Evolutionary conservation across 2,888 invertebrate genomes (phyloP).

Genomic region (Strigamia crassipes): DNA sequence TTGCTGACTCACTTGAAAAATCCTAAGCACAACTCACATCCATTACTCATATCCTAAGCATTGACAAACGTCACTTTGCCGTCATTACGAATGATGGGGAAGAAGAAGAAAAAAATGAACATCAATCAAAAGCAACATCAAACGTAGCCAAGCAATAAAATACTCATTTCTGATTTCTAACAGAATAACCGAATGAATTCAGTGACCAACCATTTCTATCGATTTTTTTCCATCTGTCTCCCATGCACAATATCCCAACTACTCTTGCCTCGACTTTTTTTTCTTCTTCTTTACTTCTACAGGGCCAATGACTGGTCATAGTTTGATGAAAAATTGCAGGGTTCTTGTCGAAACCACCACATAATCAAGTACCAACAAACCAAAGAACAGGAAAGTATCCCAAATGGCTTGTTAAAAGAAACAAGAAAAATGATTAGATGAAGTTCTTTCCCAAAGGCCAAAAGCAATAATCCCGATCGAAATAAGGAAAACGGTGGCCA

Average conservation of each 20-base stretch:
- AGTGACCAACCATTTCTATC: conserved; percentile 20
- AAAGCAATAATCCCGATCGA: background rate
- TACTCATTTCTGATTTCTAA: conserved; percentile 42
- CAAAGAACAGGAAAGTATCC: conserved; percentile 14
- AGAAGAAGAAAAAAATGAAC: conserved; percentile 15
- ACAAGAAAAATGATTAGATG: background rate
- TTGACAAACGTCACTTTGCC: conserved; percentile 40
- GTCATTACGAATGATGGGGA: conserved; percentile 36
- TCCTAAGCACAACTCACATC: conserved; percentile 40
- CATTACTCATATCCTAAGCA: conserved; percentile 39
- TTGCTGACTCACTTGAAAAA: conserved; percentile 41
- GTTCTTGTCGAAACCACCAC: background rate
- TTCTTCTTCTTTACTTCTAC: background rate
- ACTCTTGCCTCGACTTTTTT: background rate
- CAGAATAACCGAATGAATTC: conserved; percentile 42
- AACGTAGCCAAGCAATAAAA: conserved; percentile 32
- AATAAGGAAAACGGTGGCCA: background rate
- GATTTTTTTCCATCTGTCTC: conserved; percentile 21
- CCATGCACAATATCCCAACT: conserved; percentile 20
- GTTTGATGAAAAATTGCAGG: conserved; percentile 8
- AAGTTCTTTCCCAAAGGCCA: background rate
- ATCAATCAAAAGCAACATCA: conserved; percentile 38
- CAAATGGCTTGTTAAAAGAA: conserved; percentile 3
- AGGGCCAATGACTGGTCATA: background rate
- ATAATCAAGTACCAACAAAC: conserved; percentile 1